Conservation (phyloP, 2,888 invertebrate species). For the Protophormia terraenovae region DNA sequence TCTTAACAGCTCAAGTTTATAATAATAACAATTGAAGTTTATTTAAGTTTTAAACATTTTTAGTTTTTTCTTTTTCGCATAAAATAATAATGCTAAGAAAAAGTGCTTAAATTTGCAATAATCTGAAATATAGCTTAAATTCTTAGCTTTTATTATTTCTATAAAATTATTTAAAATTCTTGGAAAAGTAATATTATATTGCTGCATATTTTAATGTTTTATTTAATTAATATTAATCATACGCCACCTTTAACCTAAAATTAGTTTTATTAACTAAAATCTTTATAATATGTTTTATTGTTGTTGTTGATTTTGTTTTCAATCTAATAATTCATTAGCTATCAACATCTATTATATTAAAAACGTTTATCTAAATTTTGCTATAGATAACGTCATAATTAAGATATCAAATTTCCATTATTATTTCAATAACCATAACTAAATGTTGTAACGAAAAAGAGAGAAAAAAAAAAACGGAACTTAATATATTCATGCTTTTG, state of each 20-base stretch:
- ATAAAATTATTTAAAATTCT: neutral
- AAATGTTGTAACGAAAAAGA: neutral
- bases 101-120: neutral
- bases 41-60: too few species aligned
- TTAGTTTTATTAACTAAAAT: neutral
- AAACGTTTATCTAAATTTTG: neutral
- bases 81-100: too few species aligned
- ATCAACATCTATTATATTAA: conserved; percentile 9
- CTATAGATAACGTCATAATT: neutral
- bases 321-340: conserved; percentile 10
- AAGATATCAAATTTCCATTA: conserved; percentile 28
- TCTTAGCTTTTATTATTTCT: neutral
- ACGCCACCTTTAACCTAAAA: neutral
- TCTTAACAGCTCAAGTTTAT: neutral
- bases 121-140: neutral
- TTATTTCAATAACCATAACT: conserved; percentile 10
- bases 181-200: neutral
- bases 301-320: neutral
- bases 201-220: neutral
- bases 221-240: neutral
- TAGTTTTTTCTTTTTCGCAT: too few species aligned
- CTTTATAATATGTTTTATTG: neutral
- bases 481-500: neutral
- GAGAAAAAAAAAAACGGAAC: neutral
- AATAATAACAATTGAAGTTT: neutral